Base-by-base conservation (phyloP, 2,888 invertebrate species). In the Melanotus villosus region DNA sequence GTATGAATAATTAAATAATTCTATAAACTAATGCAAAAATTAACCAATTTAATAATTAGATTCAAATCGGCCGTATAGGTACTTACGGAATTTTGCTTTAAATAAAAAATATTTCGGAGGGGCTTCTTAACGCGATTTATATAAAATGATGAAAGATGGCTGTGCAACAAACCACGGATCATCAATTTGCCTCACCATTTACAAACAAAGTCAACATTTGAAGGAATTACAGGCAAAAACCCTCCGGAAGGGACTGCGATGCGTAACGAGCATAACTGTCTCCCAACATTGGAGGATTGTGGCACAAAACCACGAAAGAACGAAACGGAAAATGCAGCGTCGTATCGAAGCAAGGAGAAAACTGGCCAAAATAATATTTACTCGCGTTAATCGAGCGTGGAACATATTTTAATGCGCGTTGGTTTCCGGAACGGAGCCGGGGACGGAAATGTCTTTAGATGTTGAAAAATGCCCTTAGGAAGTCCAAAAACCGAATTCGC, bases 331-430 rank as follows among this genome's bases (percentile, higher is more conserved):
- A 69, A 64, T 47, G 52, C 14, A 26, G 52, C 43, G 47, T 57
- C 38, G 19, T 52, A 64, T 65, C 50, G 57, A 32, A 38, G 52
- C 54, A 52, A 60, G 12, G 19, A 41, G 57, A 63, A 65, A 57
- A 52, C 60, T 62, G 52, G 47, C 66, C 70, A 70, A 70, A 66
- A 64, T 54, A 70, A 67, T 70, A 70, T 70, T 67, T 70, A 56
- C 59, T 54, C 18, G 32, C 45, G 41, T 77, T 79, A 81, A 80
- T 80, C 80, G 80, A 80, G 73, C 80, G 74, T 79, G 74, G 74
- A 80, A 79, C 79, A 79, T 80, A 79, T 80, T 80, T 80, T 79
- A 79, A 80, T 79, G 73, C 72, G 60, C 69, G 65, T 64, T 58
- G 43, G 73, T 60, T 75, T 76, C 78, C 77, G 73, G 56, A 64